Conservation (phyloP, 2,797 vertebrate genomes). For the Xyrichtys novacula region DNA sequence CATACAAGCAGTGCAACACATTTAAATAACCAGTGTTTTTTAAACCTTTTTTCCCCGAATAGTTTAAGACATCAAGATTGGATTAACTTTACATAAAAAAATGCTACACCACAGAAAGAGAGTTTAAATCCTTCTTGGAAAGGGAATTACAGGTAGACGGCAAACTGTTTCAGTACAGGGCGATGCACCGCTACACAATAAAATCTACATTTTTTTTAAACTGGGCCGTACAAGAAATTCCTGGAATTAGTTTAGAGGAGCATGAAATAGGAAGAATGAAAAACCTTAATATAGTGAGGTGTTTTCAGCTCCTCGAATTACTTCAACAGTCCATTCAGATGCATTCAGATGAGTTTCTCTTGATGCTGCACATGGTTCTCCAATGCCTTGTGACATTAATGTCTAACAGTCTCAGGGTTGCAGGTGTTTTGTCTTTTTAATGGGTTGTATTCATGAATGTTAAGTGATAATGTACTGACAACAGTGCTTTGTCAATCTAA, state of each 20-base stretch:
- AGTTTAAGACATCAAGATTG: no score
- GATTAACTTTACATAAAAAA: no score
- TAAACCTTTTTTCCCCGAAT: no score
- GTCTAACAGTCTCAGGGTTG: constrained; percentile 6
- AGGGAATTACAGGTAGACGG: no score
- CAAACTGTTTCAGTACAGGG: background rate
- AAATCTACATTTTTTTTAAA: no score
- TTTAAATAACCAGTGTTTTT: background rate
- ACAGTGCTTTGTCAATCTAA: constrained; percentile 21
- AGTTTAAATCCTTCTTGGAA: no score
- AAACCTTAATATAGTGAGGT: background rate
- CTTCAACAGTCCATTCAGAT: constrained; percentile 44
- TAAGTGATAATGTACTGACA: constrained; percentile 33
- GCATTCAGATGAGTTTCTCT: constrained; percentile 48
- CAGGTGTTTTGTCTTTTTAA: constrained; percentile 23
- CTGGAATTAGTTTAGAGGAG: no score
- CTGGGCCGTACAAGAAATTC: no score
- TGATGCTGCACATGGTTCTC: constrained; percentile 35
- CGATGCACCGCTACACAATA: background rate
- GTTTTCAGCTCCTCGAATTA: constrained; percentile 37
- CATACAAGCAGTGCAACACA: background rate
- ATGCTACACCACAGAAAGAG: no score
- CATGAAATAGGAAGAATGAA: background rate
- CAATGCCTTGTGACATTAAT: constrained; percentile 45
- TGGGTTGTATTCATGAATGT: constrained; percentile 27